These are phyloP conservation scores for Amphiura filiformis DNA, from an alignment of 35 echinoderm and acorn worm species.

Conservation along the genomic window DNA sequence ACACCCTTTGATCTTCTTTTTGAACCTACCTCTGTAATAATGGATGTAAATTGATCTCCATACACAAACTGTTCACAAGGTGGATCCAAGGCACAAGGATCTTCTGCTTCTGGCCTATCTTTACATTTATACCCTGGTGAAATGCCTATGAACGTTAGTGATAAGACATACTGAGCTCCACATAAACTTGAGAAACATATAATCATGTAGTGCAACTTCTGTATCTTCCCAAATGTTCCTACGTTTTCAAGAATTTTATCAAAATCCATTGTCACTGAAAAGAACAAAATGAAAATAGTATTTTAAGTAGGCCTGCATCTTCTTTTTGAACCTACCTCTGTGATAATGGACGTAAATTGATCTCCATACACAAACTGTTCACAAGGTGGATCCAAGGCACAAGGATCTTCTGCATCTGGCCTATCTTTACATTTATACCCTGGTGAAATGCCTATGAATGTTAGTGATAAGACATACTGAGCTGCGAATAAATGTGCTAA, in stretches of 20 bases:
- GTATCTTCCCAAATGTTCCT: conserved; percentile 22
- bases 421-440: not conserved
- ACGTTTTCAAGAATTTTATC: conserved; percentile 18
- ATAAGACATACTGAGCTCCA: not conserved
- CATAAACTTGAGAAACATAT: not conserved
- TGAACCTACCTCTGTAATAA: conserved; percentile 30
- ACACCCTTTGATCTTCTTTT: too few relatives aligned
- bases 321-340: conserved; percentile 23
- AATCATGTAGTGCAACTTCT: conserved; percentile 5
- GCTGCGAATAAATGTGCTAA: not conserved
- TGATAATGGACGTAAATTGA: conserved; percentile 29
- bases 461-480: not conserved
- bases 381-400: conserved; percentile 22
- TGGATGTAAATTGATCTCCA: conserved; percentile 15
- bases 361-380: not conserved
- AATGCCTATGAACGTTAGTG: conserved; percentile 15
- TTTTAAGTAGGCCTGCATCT: too few relatives aligned
- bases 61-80: conserved; percentile 20
- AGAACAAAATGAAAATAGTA: too few relatives aligned
- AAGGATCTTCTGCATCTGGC: not conserved
- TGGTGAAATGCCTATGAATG: conserved; percentile 22
- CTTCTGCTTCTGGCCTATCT: not conserved
- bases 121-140: not conserved
- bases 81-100: conserved; percentile 20
- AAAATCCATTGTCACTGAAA: too few relatives aligned